Conservation (phyloP, 2,113 vertebrate genomes). For the Corynorhinus townsendii region DNA sequence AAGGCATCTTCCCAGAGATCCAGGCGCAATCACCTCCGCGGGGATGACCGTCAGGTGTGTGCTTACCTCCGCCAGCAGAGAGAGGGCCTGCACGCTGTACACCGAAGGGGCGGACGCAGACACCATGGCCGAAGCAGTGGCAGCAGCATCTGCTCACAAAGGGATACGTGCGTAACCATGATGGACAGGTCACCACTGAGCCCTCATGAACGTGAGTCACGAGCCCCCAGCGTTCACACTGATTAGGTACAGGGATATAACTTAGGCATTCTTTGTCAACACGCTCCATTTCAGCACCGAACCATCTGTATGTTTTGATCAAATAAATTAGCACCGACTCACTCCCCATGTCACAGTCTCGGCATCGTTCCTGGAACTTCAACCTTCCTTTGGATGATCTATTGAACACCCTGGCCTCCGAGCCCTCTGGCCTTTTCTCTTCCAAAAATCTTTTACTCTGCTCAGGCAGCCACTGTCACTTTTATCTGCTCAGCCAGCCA, state of each 20-base stretch:
- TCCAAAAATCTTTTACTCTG: not conserved
- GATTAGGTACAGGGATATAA: rapidly evolving
- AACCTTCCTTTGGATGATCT: not conserved
- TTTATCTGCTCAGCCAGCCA: not conserved
- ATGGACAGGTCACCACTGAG: rapidly evolving
- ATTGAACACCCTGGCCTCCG: too few species aligned
- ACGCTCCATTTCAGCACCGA: rapidly evolving
- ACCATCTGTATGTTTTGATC: not conserved
- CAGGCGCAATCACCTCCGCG: rapidly evolving
- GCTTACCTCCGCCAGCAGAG: constrained; percentile 93
- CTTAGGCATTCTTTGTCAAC: not conserved
- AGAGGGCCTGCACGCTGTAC: constrained; percentile 96
- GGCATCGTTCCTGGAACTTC: too few species aligned
- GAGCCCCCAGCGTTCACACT: not conserved
- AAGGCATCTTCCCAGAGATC: rapidly evolving
- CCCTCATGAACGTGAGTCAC: not conserved
- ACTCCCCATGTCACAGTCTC: not conserved
- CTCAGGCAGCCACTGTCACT: not conserved
- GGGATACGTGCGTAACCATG: not conserved
- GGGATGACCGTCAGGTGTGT: not conserved
- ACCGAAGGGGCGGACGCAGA: constrained; percentile 93
- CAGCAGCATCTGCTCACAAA: constrained; percentile 80
- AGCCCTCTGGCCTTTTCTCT: not conserved
- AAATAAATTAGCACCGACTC: not conserved
- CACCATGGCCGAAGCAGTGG: constrained; percentile 86